Evolutionary conservation across 30 jellyfish, hydroid and myxozoan species (phyloP), one percentile per base, ranked within the genome.

Genomic region (Hydractinia echinata): DNA sequence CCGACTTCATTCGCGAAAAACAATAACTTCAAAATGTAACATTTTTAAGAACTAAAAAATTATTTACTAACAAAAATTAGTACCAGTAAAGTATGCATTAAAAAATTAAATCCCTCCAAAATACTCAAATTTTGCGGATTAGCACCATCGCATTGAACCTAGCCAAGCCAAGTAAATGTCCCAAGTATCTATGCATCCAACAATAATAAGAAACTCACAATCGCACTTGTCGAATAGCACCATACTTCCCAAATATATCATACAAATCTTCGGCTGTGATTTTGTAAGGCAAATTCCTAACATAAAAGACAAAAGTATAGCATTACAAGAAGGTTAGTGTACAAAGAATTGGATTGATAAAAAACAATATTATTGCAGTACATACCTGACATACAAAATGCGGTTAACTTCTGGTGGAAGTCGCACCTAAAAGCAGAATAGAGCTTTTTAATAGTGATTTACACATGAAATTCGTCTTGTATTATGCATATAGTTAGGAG

Each of bases 351-450:
- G 74, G 77, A 18, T 18, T 18, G 3, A 30, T 10, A 73, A 73
- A n/a, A 30, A 30, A 30, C 44, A 30, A 30, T 30, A 2, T 2
- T 30, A 30, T 30, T 60, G 1, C 16, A 13, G 15, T 13, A 13
- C 15, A 60, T 88, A 89, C 97, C 97, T 81, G 70, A 90, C 82
- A 73, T 85, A 90, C 16, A 90, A 83, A 53, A 90, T 90, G 78
- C 97, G 76, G 82, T 90, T 90, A n/a, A 90, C 97, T 77, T 90
- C 97, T 50, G 97, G 97, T 8, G 97, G 97, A 67, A 90, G 96
- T 72, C 95, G 79, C 86, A 85, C 95, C 97, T 89, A 68, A 6
- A 89, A 60, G 55, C 15, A 61, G 16, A 11, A 69, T 14, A 67
- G n/a, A 61, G 7, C 18, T 50, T 30, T 30, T 30, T 30, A 30